Evolutionary conservation across 2,113 vertebrate species (phyloP), one percentile per base, ranked within the genome.

Genomic region (Leptodactylus fuscus): DNA sequence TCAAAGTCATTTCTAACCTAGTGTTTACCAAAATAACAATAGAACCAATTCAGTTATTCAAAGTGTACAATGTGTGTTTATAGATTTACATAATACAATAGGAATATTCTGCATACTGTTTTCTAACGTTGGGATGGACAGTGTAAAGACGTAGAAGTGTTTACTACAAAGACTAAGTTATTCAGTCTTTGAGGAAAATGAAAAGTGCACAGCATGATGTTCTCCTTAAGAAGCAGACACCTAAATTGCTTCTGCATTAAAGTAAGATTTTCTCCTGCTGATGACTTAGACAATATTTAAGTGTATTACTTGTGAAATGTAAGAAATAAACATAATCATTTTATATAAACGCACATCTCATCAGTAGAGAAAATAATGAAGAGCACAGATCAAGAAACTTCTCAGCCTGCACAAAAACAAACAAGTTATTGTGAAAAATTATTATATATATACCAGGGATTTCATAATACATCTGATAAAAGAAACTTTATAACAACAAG

Each of bases 211-310:
- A 74, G 36, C 22, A 13, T 44, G 69, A 38, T 70, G 8, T 71
- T 73, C 10, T 74, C 24, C 24, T 46, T 46, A 46, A 15, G n/a
- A 74, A 74, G 11, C 41, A 24, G 41, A 74, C 46, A 74, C 22
- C 13, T 24, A 74, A 74, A 74, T 74, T 74, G 22, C 70, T 46
- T 74, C n/a, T n/a, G 69, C 36, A 73, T 44, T 73, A 74, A 74
- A 15, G 41, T 6, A 24, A 46, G n/a, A n/a, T 48, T 48, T 46
- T 46, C 70, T 44, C 41, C 38, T 46, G 70, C 70, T 46, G 70
- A 24, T 46, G 12, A 48, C 38, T 74, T 24, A 74, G 38, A 74
- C 38, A 74, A 4, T 46, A 74, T 74, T 46, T 46, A 46, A 13
- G 44, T 44, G 5, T 20, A 67, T 20, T 10, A 1, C 5, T 67